Evolutionary conservation across 2,113 vertebrate genomes (phyloP).

Genomic region (Neolamprologus modestus): DNA sequence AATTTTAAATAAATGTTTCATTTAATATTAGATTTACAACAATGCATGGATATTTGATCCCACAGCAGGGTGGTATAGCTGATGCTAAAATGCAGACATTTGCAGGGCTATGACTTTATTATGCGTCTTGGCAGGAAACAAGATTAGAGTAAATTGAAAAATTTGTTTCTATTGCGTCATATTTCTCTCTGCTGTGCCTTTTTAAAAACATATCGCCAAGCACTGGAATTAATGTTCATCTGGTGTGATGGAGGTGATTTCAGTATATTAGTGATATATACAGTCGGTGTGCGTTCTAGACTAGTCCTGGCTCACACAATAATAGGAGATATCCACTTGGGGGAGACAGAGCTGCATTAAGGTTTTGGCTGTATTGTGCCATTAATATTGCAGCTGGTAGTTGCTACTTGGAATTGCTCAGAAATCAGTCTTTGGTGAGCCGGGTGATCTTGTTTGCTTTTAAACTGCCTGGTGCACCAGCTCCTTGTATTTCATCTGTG

Average conservation of each 20-base stretch:
- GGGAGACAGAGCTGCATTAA: conserved; percentile 46
- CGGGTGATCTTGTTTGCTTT: background rate
- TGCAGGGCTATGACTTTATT: background rate
- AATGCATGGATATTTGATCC: background rate
- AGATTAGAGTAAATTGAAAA: background rate
- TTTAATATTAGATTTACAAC: background rate
- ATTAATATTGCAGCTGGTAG: background rate
- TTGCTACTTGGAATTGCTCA: background rate
- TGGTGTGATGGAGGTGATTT: background rate
- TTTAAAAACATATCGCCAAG: background rate
- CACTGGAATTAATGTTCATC: background rate
- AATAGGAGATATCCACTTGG: conserved; percentile 35
- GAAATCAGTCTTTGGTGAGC: background rate
- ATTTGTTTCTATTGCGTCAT: background rate
- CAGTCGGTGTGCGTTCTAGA: background rate
- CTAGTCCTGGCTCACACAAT: background rate
- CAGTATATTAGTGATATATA: background rate
- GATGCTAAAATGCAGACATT: background rate
- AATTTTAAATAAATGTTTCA: background rate
- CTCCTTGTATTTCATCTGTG: background rate
- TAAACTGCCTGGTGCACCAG: background rate
- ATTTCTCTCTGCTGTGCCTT: background rate
- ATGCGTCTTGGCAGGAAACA: background rate
- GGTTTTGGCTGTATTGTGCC: background rate
- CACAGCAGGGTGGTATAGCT: too few species aligned